Conservation (phyloP, 1,140 invertebrate genomes). For the Lepeophtheirus salmonis region DNA sequence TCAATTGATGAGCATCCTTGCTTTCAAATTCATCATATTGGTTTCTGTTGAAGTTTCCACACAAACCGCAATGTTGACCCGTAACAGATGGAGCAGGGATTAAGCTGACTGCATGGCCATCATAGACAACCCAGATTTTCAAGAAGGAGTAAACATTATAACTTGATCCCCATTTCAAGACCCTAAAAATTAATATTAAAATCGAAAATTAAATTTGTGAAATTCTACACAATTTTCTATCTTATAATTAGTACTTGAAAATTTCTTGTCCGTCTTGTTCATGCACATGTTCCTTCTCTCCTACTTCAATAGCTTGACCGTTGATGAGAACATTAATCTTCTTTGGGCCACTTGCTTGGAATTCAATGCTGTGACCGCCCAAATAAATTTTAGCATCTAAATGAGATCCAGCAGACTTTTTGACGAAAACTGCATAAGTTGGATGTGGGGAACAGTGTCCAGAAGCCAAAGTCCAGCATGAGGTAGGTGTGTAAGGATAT, state of each 20-base stretch:
- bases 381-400: constrained; percentile 20
- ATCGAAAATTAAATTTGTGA: neutral
- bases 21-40: constrained; percentile 17
- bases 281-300: constrained; percentile 13
- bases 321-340: constrained; percentile 19
- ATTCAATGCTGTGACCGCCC: constrained; percentile 21
- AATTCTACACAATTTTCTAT: neutral
- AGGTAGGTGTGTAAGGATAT: constrained; percentile 14
- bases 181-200: constrained; percentile 1
- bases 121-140: constrained; percentile 8
- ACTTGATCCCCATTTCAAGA: constrained; percentile 18
- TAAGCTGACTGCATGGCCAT: constrained; percentile 19
- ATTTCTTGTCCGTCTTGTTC: constrained; percentile 9
- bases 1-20: neutral
- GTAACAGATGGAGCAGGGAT: constrained; percentile 19
- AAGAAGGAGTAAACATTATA: constrained; percentile 19
- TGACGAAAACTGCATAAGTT: constrained; percentile 21
- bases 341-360: constrained; percentile 10
- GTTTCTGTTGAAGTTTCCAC: constrained; percentile 22
- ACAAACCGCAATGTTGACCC: constrained; percentile 21
- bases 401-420: constrained; percentile 17
- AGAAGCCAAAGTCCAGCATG: constrained; percentile 20
- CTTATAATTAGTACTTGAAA: constrained; percentile 11
- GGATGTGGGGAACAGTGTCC: constrained; percentile 20
- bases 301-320: constrained; percentile 17